phyloP scores from a whole-genome alignment of 2,797 vertebrate species.

The Hippopotamyrus pictus region DNA sequence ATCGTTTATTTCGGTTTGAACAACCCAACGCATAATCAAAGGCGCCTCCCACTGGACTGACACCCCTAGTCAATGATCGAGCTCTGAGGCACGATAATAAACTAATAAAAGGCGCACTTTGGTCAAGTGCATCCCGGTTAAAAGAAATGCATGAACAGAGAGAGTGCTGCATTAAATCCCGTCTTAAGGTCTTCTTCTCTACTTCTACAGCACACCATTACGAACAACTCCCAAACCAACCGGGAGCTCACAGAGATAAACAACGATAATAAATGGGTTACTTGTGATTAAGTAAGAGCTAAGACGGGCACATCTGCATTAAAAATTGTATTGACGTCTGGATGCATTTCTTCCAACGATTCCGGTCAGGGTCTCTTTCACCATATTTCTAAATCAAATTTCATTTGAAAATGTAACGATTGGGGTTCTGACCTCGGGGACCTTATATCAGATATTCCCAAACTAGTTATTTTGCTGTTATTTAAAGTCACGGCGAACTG shows the following conservation, averaged over 20 bases:
- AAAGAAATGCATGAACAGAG: neutral
- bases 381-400: neutral
- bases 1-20: neutral
- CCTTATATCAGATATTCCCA: neutral
- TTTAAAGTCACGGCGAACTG: neutral
- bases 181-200: neutral
- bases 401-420: neutral
- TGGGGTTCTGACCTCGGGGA: neutral
- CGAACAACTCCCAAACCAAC: neutral
- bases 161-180: neutral
- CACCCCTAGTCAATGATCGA: neutral
- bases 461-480: neutral
- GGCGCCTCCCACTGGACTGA: neutral
- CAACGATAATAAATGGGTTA: neutral
- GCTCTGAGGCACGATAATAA: neutral
- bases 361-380: neutral
- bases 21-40: neutral
- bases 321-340: neutral
- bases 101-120: neutral
- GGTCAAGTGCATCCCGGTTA: neutral
- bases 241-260: neutral
- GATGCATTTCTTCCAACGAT: neutral
- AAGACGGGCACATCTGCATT: neutral
- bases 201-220: neutral
- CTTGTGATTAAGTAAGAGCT: neutral